Evolutionary conservation across 1,140 invertebrate species (phyloP).

Genomic region (Caerostris darwini): DNA sequence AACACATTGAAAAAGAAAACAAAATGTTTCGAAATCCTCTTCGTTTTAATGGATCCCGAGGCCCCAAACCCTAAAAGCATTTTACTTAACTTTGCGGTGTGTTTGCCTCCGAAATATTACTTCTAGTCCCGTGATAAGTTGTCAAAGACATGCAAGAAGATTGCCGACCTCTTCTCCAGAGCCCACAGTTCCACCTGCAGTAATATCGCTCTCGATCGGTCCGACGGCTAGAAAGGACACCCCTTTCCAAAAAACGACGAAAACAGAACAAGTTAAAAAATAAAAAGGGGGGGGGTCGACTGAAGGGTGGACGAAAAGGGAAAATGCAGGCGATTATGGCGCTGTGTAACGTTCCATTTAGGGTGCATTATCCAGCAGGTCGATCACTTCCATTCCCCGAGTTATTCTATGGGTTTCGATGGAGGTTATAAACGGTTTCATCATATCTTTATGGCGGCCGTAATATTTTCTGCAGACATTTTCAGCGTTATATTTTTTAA

Average conservation of each 20-base stretch:
- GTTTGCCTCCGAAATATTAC: background rate
- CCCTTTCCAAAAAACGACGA: background rate
- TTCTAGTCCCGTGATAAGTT: background rate
- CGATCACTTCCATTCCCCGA: constrained; percentile 39
- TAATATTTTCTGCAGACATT: constrained; percentile 33
- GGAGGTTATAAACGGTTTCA: constrained; percentile 44
- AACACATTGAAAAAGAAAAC: no score
- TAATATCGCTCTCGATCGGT: constrained; percentile 10
- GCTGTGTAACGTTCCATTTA: constrained; percentile 47
- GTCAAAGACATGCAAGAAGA: constrained; percentile 3
- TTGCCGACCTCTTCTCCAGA: background rate
- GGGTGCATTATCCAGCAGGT: constrained; percentile 50
- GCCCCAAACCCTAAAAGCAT: background rate
- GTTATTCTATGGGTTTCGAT: background rate
- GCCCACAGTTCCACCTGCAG: background rate
- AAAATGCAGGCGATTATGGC: constrained; percentile 43
- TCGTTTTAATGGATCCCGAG: background rate
- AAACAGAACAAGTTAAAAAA: no score
- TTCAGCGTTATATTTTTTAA: background rate
- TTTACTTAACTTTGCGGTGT: background rate
- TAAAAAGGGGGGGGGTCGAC: background rate
- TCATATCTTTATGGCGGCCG: constrained; percentile 24
- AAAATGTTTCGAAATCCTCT: no score
- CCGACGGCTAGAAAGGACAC: background rate
- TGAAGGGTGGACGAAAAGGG: background rate